Conservation (phyloP, 2,888 invertebrate genomes). For the Odontomyia ornata region DNA sequence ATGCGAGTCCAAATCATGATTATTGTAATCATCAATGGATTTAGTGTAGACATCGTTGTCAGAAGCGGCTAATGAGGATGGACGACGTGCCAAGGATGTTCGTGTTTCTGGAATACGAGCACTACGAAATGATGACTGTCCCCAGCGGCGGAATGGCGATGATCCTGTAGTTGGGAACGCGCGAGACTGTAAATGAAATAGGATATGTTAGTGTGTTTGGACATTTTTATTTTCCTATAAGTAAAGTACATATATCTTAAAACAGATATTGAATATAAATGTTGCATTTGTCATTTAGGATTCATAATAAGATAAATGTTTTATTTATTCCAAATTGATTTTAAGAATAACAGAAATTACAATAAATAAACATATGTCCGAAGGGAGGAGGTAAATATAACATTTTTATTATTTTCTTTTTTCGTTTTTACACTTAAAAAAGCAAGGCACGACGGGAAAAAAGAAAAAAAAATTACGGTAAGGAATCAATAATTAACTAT, state of each 20-base stretch:
- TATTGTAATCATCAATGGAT: slow-evolving; percentile 61
- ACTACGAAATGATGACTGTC: slow-evolving; percentile 71
- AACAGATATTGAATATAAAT: too few relatives aligned
- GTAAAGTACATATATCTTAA: neutral
- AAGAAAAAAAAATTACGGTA: too few relatives aligned
- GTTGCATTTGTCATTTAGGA: too few relatives aligned
- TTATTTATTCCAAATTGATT: too few relatives aligned
- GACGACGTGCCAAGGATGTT: slow-evolving; percentile 59
- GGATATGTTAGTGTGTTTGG: neutral
- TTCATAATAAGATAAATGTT: too few relatives aligned
- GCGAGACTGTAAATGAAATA: slow-evolving; percentile 65
- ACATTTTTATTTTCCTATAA: neutral
- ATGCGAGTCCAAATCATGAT: slow-evolving; percentile 55
- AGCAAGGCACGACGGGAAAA: too few relatives aligned
- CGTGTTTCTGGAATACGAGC: slow-evolving; percentile 67
- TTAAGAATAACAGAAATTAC: too few relatives aligned
- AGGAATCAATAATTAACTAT: too few relatives aligned
- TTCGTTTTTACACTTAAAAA: too few relatives aligned
- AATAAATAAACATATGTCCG: too few relatives aligned
- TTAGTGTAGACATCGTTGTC: slow-evolving; percentile 68
- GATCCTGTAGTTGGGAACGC: slow-evolving; percentile 60
- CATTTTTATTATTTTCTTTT: too few relatives aligned
- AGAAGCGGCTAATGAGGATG: slow-evolving; percentile 65
- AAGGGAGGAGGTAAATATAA: too few relatives aligned
- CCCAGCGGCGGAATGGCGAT: slow-evolving; percentile 67